Evolutionary conservation across 2,113 vertebrate species (phyloP).

Genomic region (Microtus pennsylvanicus): DNA sequence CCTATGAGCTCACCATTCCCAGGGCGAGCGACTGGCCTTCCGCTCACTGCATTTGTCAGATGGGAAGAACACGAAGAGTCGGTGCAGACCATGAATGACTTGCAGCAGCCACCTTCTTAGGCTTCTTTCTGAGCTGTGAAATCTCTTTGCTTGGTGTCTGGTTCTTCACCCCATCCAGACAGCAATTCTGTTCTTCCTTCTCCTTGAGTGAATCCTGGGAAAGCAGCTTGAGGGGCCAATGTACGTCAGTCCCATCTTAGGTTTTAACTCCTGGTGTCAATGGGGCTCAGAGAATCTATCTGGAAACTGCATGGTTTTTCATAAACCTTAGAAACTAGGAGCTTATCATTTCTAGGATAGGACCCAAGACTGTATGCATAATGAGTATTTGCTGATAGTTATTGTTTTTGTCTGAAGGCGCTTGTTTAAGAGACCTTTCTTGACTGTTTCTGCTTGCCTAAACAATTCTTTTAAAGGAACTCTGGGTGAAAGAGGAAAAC

Average conservation of each 20-base stretch:
- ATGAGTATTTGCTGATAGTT: background rate
- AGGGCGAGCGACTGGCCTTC: background rate
- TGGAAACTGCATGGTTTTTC: background rate
- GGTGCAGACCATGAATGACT: background rate
- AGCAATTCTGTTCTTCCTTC: background rate
- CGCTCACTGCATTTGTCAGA: background rate
- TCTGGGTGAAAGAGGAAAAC: background rate
- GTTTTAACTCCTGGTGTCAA: background rate
- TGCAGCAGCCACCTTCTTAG: background rate
- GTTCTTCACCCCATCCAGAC: background rate
- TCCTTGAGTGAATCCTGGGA: background rate
- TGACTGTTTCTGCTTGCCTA: conserved; percentile 3
- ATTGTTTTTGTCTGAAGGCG: background rate
- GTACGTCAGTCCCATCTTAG: background rate
- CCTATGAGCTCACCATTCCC: conserved; percentile 9
- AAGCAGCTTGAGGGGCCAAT: background rate
- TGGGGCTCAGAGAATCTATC: background rate
- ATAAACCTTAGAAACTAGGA: background rate
- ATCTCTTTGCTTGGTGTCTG: background rate
- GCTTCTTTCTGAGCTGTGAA: background rate
- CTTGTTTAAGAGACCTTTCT: background rate
- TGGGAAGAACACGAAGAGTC: background rate
- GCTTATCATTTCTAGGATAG: background rate
- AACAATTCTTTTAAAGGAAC: background rate
- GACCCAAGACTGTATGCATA: background rate